phyloP scores from a whole-genome alignment of 2,888 invertebrate species.

The Drosophila neotestacea region DNA sequence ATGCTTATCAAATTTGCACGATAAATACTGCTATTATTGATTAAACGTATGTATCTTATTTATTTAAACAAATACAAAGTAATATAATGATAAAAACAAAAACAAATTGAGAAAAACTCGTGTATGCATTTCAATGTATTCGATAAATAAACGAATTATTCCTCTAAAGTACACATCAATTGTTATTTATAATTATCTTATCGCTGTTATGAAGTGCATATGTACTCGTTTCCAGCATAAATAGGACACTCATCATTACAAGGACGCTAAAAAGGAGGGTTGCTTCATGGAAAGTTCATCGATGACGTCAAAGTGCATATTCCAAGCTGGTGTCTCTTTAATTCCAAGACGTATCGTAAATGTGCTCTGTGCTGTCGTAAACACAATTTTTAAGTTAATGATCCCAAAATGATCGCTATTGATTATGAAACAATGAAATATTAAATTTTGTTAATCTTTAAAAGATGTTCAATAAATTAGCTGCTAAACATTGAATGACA shows the following conservation, averaged over 20 bases:
- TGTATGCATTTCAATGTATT: slow-evolving; percentile 84
- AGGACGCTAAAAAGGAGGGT: neutral
- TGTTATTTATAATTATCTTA: slow-evolving; percentile 16
- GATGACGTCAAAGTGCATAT: neutral
- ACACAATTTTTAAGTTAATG: too few relatives aligned
- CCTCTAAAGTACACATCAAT: slow-evolving; percentile 70
- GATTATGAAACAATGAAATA: too few relatives aligned
- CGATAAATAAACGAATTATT: slow-evolving; percentile 83
- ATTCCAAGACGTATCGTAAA: too few relatives aligned
- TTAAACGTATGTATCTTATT: slow-evolving; percentile 84
- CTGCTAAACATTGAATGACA: too few relatives aligned
- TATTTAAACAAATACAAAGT: slow-evolving; percentile 82
- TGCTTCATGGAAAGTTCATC: neutral
- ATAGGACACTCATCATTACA: neutral
- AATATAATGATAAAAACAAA: slow-evolving; percentile 72
- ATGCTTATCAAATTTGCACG: slow-evolving; percentile 84
- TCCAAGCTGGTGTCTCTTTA: too few relatives aligned
- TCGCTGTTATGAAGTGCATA: neutral
- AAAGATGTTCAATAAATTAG: too few relatives aligned
- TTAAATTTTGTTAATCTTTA: too few relatives aligned
- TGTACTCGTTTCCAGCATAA: neutral
- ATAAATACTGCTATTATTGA: slow-evolving; percentile 83
- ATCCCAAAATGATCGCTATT: too few relatives aligned
- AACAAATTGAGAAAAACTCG: slow-evolving; percentile 75
- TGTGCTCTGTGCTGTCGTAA: too few relatives aligned